Evolutionary conservation across 2,113 vertebrate species (phyloP), one percentile per base, ranked within the genome.

Genomic region (Bothrops jararaca): DNA sequence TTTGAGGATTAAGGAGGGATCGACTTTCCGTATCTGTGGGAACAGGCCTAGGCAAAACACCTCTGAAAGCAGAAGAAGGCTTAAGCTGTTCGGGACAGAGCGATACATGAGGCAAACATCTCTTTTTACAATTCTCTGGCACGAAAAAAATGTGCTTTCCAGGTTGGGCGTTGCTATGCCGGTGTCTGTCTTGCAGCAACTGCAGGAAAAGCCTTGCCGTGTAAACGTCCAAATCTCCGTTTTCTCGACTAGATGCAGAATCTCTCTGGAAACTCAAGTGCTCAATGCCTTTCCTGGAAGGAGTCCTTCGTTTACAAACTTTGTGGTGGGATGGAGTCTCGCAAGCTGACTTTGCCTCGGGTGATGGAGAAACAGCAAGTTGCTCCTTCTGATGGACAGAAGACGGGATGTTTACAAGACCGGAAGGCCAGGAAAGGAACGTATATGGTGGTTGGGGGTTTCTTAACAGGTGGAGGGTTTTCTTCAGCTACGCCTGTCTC

Each of bases 101-200:
- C 5, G 0, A 69, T 11, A 2, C 91, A 29, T 0, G 23, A 86
- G 92, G 91, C 48, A 86, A 56, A 1, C 29, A 57, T 91, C 85
- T 85, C 57, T 20, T 15, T n/a, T 52, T 50, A 2, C 2, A 23
- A 87, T 34, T 6, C 20, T 48, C 20, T 2, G 3, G 5, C 18
- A 88, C 11, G 60, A 29, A 57, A 58, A 74, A 26, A n/a, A n/a
- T 4, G 23, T 9, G n/a, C 29, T 48, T 92, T 22, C 50, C 23
- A 57, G 0, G 0, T 39, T 11, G 4, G 24, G n/a, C 23, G 0
- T 88, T 87, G 57, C 39, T 0, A 2, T 1, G 93, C 95, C 91
- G 95, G 92, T 95, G 96, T 95, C 95, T 90, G 96, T 89, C 96
- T 96, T 95, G 95, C 95, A 96, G 93, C 93, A 80, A 93, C 88